Conservation (phyloP, 2,113 vertebrate species). For the Periophthalmodon schlosseri region DNA sequence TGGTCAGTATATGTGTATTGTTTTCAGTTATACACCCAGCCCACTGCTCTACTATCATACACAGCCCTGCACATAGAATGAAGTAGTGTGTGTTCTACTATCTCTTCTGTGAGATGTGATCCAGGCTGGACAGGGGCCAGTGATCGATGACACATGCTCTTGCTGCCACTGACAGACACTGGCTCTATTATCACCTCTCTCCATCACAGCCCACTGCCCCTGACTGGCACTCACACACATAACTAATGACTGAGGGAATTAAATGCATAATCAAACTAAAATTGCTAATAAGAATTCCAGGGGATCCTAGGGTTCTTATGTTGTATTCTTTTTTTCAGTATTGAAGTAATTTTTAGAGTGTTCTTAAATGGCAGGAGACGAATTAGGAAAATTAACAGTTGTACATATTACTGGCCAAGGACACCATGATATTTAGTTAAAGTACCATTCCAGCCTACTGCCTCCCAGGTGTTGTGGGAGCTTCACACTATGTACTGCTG, state of each 20-base stretch:
- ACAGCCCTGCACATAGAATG: slow-evolving; percentile 36
- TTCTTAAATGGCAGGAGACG: not conserved
- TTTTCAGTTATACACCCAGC: slow-evolving; percentile 14
- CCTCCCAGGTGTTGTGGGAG: slow-evolving; percentile 43
- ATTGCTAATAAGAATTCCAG: too few species aligned
- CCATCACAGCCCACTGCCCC: slow-evolving; percentile 39
- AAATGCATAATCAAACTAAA: not conserved
- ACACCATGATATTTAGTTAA: slow-evolving; percentile 24
- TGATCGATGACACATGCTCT: slow-evolving; percentile 55
- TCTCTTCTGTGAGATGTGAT: slow-evolving; percentile 39
- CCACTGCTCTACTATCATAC: slow-evolving; percentile 18
- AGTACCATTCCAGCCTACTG: slow-evolving; percentile 9
- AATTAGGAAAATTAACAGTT: not conserved
- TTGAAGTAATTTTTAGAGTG: not conserved
- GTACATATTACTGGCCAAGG: slow-evolving; percentile 14
- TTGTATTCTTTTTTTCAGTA: not conserved
- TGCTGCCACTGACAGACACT: slow-evolving; percentile 42
- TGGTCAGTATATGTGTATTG: not conserved
- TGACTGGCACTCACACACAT: slow-evolving; percentile 15
- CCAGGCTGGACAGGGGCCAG: slow-evolving; percentile 53
- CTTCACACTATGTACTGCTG: slow-evolving; percentile 23
- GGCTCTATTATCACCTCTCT: slow-evolving; percentile 61
- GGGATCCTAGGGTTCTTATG: not conserved
- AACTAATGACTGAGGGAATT: slow-evolving; percentile 4
- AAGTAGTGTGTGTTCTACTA: slow-evolving; percentile 26